These are phyloP conservation scores for Tachystola acroxantha DNA, from an alignment of 2,888 invertebrate species.

Conservation along the genomic window DNA sequence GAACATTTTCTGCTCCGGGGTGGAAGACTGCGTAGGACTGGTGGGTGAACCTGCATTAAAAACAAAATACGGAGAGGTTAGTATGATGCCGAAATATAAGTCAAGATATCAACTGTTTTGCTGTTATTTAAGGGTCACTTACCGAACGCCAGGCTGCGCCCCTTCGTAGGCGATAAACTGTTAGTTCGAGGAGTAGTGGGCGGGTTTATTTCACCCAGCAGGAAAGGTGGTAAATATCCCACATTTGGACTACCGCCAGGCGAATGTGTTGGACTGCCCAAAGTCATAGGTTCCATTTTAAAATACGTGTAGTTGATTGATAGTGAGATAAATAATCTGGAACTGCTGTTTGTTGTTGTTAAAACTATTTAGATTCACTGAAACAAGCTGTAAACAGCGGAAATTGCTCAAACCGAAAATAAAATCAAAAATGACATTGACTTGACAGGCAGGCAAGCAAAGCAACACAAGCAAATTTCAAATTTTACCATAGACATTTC, in stretches of 20 bases:
- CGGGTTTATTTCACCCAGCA: slow-evolving; percentile 84
- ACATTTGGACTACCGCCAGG: slow-evolving; percentile 82
- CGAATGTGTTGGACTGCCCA: slow-evolving; percentile 87
- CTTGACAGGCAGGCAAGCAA: too few species aligned
- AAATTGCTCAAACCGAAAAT: too few species aligned
- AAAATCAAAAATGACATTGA: too few species aligned
- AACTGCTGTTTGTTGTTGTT: too few species aligned
- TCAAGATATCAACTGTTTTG: neutral
- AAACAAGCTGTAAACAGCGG: too few species aligned
- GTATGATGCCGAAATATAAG: neutral
- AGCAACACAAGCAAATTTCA: too few species aligned
- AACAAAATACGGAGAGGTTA: neutral
- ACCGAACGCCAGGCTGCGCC: slow-evolving; percentile 76
- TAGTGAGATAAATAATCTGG: neutral
- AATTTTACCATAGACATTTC: too few species aligned
- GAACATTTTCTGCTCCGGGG: slow-evolving; percentile 66
- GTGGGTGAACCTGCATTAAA: slow-evolving; percentile 60
- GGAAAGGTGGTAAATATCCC: slow-evolving; percentile 86
- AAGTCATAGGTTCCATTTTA: slow-evolving; percentile 90
- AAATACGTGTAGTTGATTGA: neutral
- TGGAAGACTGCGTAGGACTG: slow-evolving; percentile 63
- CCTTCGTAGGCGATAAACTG: slow-evolving; percentile 80
- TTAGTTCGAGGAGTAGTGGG: slow-evolving; percentile 77
- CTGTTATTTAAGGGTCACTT: slow-evolving; percentile 27
- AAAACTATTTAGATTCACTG: too few species aligned